Percentiles rank a stretch among this genome's conserved stretches.
Conservation (phyloP, 2,888 invertebrate genomes). For the Nipponacmea schrenckii region DNA sequence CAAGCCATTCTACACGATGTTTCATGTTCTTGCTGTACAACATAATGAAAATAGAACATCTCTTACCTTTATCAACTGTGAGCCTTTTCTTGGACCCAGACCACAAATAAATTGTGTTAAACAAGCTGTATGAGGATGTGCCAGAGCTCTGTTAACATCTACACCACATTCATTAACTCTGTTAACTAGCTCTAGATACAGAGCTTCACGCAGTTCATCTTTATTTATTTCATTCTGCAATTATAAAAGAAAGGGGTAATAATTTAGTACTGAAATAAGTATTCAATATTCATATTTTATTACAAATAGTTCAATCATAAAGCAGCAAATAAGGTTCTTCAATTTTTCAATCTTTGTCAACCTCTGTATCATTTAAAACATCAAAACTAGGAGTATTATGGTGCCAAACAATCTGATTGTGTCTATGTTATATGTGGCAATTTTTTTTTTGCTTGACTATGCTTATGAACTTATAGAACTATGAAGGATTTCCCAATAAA, state of each 20-base stretch:
- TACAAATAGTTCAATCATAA: no score
- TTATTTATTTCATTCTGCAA: constrained; percentile 73
- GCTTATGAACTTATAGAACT: no score
- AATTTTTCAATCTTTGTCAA: no score
- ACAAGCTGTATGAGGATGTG: constrained; percentile 84
- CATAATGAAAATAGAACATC: background rate
- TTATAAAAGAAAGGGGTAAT: background rate
- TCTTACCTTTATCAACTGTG: constrained; percentile 66
- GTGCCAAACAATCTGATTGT: no score
- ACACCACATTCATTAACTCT: constrained; percentile 98
- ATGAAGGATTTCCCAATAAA: no score
- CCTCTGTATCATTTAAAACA: no score
- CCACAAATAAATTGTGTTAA: constrained; percentile 97
- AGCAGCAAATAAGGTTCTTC: no score
- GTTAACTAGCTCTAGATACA: constrained; percentile 89
- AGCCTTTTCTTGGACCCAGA: constrained; percentile 91
- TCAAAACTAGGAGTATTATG: no score
- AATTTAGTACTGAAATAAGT: constrained; percentile 3
- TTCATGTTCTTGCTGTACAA: no score
- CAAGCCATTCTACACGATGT: no score
- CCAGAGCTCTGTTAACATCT: constrained; percentile 92
- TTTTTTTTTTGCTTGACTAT: no score
- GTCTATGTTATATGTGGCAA: no score
- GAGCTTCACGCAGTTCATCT: constrained; percentile 85
- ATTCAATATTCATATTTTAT: background rate